Conservation (phyloP, 2,888 invertebrate species). For the Microctonus brassicae region DNA sequence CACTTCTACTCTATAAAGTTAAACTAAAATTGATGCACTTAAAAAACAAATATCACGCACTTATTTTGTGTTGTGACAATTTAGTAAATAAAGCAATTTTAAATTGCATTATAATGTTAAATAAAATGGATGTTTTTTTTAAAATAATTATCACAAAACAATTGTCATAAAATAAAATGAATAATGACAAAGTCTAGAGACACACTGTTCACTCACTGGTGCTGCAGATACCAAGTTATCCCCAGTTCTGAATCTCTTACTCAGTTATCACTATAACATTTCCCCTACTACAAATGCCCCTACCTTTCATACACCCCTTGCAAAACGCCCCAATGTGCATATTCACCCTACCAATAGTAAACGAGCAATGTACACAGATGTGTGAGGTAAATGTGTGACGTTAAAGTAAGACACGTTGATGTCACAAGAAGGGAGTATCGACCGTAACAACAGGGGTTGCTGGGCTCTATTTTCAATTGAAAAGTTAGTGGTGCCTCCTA, state of each 20-base stretch:
- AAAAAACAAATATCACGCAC: neutral
- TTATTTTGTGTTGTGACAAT: too few species aligned
- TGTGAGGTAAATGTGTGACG: constrained; percentile 20
- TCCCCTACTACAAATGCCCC: constrained; percentile 32
- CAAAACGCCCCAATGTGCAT: constrained; percentile 15
- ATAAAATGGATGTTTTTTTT: too few species aligned
- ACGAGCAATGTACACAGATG: constrained; percentile 42
- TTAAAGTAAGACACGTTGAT: neutral
- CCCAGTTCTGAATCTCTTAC: constrained; percentile 33
- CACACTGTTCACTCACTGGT: too few species aligned
- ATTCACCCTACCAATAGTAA: constrained; percentile 39
- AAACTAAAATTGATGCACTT: neutral
- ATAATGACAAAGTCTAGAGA: too few species aligned
- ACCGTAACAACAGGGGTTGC: constrained; percentile 26
- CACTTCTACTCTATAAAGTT: neutral
- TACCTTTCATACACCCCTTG: constrained; percentile 13
- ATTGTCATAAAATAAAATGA: too few species aligned
- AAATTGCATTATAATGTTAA: neutral
- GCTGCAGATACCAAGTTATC: too few species aligned
- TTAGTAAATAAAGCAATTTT: too few species aligned
- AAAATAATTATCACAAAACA: too few species aligned
- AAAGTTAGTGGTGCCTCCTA: constrained; percentile 34
- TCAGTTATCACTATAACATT: constrained; percentile 35
- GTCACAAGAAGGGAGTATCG: constrained; percentile 26
- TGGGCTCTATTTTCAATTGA: constrained; percentile 20